phyloP scores from a whole-genome alignment of 2,797 vertebrate genomes.

The Benthosema pterotum region DNA sequence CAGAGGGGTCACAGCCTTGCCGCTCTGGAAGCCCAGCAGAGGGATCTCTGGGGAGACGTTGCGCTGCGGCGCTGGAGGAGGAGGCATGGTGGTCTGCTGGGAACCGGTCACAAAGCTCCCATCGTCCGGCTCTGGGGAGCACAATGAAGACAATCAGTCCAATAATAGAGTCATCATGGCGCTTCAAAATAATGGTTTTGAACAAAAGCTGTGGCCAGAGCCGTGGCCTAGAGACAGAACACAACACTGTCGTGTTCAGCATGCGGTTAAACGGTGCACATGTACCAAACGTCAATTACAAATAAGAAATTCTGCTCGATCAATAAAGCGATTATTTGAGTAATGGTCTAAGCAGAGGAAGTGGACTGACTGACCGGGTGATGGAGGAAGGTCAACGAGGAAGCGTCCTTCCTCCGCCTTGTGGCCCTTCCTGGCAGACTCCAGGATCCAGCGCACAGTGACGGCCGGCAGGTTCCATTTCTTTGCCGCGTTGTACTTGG shows the following conservation, averaged over 20 bases:
- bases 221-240: too few relatives aligned
- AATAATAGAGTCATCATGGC: too few relatives aligned
- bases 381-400: slow-evolving; percentile 80
- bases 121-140: slow-evolving; percentile 70
- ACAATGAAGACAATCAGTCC: background rate
- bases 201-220: too few relatives aligned
- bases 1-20: slow-evolving; percentile 87
- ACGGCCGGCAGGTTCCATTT: slow-evolving; percentile 95
- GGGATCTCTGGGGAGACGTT: slow-evolving; percentile 70
- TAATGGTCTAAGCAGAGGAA: background rate
- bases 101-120: slow-evolving; percentile 79
- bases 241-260: too few relatives aligned
- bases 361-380: slow-evolving; percentile 77
- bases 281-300: too few relatives aligned
- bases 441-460: slow-evolving; percentile 89
- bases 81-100: slow-evolving; percentile 65
- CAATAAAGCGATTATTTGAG: too few relatives aligned
- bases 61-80: slow-evolving; percentile 1
- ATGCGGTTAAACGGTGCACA: too few relatives aligned
- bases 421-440: slow-evolving; percentile 85
- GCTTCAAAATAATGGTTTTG: too few relatives aligned
- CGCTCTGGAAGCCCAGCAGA: slow-evolving; percentile 69
- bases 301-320: too few relatives aligned
- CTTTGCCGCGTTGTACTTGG: slow-evolving; percentile 94
- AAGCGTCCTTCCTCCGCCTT: slow-evolving; percentile 85